These are phyloP conservation scores for Oopsacas minuta DNA, from an alignment of 37 sponge, comb jelly and placozoan genomes.

Conservation along the genomic window DNA sequence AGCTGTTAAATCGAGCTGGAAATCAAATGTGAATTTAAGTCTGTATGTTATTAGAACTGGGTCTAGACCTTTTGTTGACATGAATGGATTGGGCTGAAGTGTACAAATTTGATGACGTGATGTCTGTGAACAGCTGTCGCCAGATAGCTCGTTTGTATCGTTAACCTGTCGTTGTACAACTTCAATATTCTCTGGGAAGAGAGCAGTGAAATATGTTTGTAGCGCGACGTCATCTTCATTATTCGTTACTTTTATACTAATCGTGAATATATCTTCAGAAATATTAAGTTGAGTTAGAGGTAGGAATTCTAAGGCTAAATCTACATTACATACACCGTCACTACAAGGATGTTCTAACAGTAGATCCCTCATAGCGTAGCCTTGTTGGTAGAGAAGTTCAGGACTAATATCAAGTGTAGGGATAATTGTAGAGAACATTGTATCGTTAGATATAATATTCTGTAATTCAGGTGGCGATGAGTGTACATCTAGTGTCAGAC, in stretches of 20 bases:
- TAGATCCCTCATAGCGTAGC: background rate
- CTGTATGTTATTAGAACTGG: background rate
- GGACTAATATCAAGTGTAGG: background rate
- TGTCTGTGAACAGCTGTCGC: background rate
- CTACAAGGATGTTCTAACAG: background rate
- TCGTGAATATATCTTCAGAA: background rate
- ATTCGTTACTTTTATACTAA: background rate
- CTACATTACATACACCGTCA: slow-evolving; percentile 1
- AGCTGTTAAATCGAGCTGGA: background rate
- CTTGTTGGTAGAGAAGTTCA: background rate
- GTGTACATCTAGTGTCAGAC: background rate
- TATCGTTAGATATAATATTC: background rate
- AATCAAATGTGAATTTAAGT: background rate
- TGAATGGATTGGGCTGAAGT: background rate
- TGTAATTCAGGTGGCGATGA: background rate
- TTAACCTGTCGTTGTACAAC: background rate
- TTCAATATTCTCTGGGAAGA: background rate
- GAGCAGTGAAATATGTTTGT: background rate
- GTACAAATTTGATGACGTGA: background rate
- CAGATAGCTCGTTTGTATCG: background rate
- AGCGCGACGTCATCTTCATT: background rate
- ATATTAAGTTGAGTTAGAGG: background rate
- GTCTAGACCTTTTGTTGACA: background rate
- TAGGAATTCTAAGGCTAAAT: background rate
- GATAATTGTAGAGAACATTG: background rate